phyloP scores from a whole-genome alignment of 1,140 invertebrate species.

The Achatina immaculata region DNA sequence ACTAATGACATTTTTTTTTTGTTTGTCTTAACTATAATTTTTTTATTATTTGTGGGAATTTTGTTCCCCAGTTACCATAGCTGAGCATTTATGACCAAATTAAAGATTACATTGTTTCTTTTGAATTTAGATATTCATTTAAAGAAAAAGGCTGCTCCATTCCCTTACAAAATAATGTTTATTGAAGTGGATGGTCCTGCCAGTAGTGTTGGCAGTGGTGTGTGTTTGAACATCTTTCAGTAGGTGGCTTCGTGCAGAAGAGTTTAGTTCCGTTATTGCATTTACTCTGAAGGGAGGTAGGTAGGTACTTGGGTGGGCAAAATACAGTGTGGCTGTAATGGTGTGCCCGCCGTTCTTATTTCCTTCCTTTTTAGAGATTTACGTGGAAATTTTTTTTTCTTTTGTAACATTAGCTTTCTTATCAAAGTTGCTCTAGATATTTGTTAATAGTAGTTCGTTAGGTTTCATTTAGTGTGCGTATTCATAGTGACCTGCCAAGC shows the following conservation, averaged over 20 bases:
- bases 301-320: background rate
- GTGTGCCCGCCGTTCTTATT: background rate
- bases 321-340: background rate
- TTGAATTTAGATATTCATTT: background rate
- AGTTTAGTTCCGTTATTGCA: background rate
- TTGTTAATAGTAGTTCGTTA: background rate
- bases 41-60: conserved; percentile 48
- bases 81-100: background rate
- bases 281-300: background rate
- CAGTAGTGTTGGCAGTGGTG: too few species aligned
- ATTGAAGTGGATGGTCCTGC: background rate
- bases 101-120: background rate
- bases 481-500: background rate
- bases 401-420: background rate
- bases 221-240: conserved; percentile 14
- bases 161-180: background rate
- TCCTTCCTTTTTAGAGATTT: background rate
- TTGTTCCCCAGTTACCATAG: conserved; percentile 36
- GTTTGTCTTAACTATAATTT: conserved; percentile 47
- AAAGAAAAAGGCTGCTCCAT: background rate
- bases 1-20: conserved; percentile 17
- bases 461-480: background rate
- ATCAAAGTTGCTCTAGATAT: background rate
- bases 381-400: background rate
- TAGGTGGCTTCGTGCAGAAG: background rate